phyloP scores from a whole-genome alignment of 2,797 vertebrate genomes.

The Cottoperca gobio region DNA sequence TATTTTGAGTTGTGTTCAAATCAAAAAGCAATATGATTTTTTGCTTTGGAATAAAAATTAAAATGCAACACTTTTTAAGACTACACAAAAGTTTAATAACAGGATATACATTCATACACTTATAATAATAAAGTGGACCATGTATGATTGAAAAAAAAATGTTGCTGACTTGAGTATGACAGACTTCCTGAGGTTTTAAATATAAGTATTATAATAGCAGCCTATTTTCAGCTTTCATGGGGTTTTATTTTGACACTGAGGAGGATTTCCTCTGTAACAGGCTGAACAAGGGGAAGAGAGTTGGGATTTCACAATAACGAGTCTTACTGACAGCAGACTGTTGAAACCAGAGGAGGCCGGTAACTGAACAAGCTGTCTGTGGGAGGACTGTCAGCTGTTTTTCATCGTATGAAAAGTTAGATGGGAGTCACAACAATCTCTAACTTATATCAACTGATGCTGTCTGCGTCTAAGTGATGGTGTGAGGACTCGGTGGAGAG shows the following conservation, averaged over 20 bases:
- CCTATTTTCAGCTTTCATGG: not conserved
- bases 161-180: not conserved
- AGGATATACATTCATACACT: not conserved
- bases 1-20: not conserved
- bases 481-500: not conserved
- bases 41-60: not conserved
- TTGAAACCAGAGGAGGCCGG: conserved; percentile 24
- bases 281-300: conserved; percentile 59
- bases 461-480: not conserved
- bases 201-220: not conserved
- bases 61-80: not conserved
- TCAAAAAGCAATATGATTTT: not conserved
- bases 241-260: conserved; percentile 43
- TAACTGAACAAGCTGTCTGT: not conserved
- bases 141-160: not conserved
- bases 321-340: conserved; percentile 40
- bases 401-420: not conserved
- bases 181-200: not conserved
- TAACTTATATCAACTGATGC: no score
- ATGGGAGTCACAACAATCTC: not conserved
- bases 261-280: conserved; percentile 73
- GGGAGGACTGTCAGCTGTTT: not conserved
- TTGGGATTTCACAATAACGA: conserved; percentile 78
- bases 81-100: not conserved
- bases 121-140: not conserved